Evolutionary conservation across 2,113 vertebrate genomes (phyloP), one percentile per base, ranked within the genome.

Genomic region (Macroglossus sobrinus): DNA sequence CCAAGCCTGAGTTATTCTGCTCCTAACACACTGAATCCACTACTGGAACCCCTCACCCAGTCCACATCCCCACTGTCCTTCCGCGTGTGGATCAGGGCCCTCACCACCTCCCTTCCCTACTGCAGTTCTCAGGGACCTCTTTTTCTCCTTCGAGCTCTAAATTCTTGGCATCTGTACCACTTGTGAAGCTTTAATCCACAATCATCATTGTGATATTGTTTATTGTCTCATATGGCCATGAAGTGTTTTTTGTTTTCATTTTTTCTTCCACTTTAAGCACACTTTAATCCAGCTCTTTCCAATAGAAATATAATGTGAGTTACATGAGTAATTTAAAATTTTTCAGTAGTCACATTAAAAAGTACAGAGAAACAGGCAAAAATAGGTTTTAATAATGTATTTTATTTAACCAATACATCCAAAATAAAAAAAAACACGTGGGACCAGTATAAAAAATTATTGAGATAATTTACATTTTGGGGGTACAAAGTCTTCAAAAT

Each of bases 371-470:
- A 85, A 64, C 16, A 84, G 71, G 30, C 71, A 88, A 93, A 93
- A 59, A 69, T 53, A 93, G 68, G 84, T 85, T 81, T 82, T 91
- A 86, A 76, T 66, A 63, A 68, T 71, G 18, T 87, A 22, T 95
- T 87, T 95, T 87, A 69, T 66, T 93, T 79, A 94, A 69, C 19
- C 35, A 74, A 69, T n/a, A n/a, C 38, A 92, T 91, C 3, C n/a
- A 86, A 86, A 84, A 86, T 75, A 50, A 50, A 50, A 50, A 45
- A 50, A 50, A 50, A 50, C 89, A 89, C 64, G 47, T 33, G 19
- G 45, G 72, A 64, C 2, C 8, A 64, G 33, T 66, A 87, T 61
- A n/a, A 40, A 81, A 89, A 90, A 63, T 38, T 68, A 63, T 43
- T 81, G 50, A 76, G 4, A 66, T 43, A 22, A 33, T 92, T 90